Base-by-base conservation (phyloP, 1,140 invertebrate genomes). In the Mycetomoellerius zeteki region DNA sequence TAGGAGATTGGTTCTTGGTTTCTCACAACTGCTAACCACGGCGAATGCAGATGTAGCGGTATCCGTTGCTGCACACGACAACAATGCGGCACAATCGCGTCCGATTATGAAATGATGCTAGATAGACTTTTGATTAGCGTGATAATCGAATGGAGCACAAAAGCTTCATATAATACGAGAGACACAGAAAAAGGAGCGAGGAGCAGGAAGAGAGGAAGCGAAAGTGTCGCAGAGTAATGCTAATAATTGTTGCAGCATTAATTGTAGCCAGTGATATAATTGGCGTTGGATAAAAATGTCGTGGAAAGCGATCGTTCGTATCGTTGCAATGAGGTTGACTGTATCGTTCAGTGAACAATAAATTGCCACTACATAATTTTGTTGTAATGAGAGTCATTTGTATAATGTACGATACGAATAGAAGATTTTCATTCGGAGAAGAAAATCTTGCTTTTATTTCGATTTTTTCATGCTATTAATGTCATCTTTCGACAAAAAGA, bases 191-290 rank as follows among this genome's bases (percentile, higher is more conserved):
- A 19, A 56, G 30, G 3, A 12, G 6, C 16, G 16, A 4, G 4
- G 16, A 30, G 16, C 47, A 19, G 1, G 14, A 3, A 21, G 16
- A 67, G 14, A 52, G 5, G 3, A 62, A 0, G 4, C 14, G n/a
- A 67, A 54, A 12, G 64, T 5, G 0, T 37, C n/a, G 10, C 50
- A 8, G 10, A 24, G 21, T 16, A 3, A 80, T 33, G 21, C 12
- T 56, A 43, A 71, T 56, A 43, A 71, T 58, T 71, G 64, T 56
- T 81, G 33, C 5, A 8, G n/a, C 27, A n/a, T 54, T 71, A 81
- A 62, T 73, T 60, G 67, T 75, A 6, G 52, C 14, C 14, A 19
- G 52, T 24, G 37, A 84, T 60, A 50, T 60, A 73, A 84, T 73
- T 73, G 37, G 80, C 12, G 24, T 19, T 19, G 12, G 5, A 72